Evolutionary conservation across 2,888 invertebrate genomes (phyloP).

Genomic region (Panopea generosa): DNA sequence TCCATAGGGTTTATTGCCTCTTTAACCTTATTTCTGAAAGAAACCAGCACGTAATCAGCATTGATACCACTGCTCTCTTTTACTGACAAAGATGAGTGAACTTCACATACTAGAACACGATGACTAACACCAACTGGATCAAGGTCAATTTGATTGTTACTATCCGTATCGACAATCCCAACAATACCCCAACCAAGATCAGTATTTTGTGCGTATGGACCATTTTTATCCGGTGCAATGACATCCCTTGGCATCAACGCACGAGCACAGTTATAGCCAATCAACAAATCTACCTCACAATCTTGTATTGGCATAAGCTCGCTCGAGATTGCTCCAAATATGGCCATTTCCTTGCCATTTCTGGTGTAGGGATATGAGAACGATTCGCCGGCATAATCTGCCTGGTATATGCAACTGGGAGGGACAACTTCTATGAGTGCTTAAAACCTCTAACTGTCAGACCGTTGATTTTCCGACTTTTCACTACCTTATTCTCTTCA

Average conservation of each 20-base stretch:
- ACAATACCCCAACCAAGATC: constrained; percentile 56
- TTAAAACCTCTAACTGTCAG: constrained; percentile 32
- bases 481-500: constrained; percentile 24
- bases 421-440: constrained; percentile 19
- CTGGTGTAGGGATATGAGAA: constrained; percentile 62
- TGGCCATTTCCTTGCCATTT: constrained; percentile 45
- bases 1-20: constrained; percentile 4
- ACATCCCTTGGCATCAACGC: constrained; percentile 48
- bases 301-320: too few relatives aligned
- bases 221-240: constrained; percentile 34
- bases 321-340: too few relatives aligned
- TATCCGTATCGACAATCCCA: constrained; percentile 22
- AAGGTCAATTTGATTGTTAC: neutral
- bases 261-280: constrained; percentile 56
- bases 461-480: constrained; percentile 23
- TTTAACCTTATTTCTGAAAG: constrained; percentile 24
- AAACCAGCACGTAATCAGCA: neutral
- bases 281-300: too few relatives aligned
- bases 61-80: neutral
- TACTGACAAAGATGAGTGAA: neutral
- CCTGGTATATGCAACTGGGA: constrained; percentile 57
- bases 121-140: constrained; percentile 21
- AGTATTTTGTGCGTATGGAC: constrained; percentile 52
- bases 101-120: constrained; percentile 11
- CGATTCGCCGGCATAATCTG: constrained; percentile 56